phyloP scores from a whole-genome alignment of 2,113 vertebrate species.

The Polyodon spathula region DNA sequence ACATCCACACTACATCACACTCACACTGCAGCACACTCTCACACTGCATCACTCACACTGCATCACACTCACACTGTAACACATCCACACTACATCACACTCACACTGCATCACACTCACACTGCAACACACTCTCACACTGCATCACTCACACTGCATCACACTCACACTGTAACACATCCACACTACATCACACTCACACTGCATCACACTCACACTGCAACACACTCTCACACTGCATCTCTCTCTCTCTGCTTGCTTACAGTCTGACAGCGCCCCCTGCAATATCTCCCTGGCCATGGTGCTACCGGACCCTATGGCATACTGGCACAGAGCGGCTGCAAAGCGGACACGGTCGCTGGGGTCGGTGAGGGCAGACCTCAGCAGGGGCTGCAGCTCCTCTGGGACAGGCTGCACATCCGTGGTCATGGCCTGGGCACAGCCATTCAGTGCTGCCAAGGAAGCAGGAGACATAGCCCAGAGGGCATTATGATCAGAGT shows the following conservation, averaged over 20 bases:
- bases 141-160: no score
- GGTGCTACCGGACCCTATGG: conserved; percentile 24
- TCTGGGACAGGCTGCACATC: conserved; percentile 32
- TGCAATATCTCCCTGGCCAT: conserved; percentile 38
- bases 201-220: neutral
- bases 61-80: no score
- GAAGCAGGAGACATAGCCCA: neutral
- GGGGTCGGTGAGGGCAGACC: conserved; percentile 32
- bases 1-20: no score
- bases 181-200: no score
- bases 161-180: no score
- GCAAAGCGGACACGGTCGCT: conserved; percentile 42
- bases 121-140: no score
- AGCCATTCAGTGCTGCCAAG: neutral
- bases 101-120: no score
- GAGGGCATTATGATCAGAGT: neutral
- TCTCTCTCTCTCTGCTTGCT: conserved; percentile 3
- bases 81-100: no score
- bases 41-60: no score
- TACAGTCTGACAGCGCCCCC: conserved; percentile 38
- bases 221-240: neutral
- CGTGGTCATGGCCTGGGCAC: neutral
- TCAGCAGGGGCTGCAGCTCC: conserved; percentile 31
- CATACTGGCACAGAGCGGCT: conserved; percentile 45
- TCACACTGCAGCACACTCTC: no score